Percentiles rank a stretch among this genome's conserved stretches.
These are phyloP conservation scores for Tethya wilhelma DNA, from an alignment of 37 sponge, comb jelly and placozoan species.

Conservation along the genomic window DNA sequence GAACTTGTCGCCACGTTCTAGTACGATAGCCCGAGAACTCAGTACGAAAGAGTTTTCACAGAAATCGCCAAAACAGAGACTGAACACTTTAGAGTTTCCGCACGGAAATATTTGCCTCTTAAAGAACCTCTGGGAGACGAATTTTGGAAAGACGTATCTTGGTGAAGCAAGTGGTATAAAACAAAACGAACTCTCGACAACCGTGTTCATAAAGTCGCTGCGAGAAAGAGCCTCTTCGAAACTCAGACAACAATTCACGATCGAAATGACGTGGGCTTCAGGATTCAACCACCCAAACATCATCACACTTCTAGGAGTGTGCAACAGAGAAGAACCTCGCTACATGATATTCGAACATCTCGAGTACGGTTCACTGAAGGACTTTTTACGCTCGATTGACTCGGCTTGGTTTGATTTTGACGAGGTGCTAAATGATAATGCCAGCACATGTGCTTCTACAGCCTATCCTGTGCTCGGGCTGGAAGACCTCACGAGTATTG, in stretches of 20 bases:
- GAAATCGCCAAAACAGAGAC: conserved; percentile 46
- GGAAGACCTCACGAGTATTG: conserved; percentile 44
- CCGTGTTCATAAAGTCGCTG: conserved; percentile 60
- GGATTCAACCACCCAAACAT: conserved; percentile 66
- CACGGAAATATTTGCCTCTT: conserved; percentile 51
- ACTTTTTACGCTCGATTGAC: conserved; percentile 59
- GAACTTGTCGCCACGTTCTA: conserved; percentile 15
- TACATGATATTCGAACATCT: conserved; percentile 79
- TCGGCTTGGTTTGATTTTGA: conserved; percentile 55
- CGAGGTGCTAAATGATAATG: conserved; percentile 12
- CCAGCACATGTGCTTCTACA: conserved; percentile 2
- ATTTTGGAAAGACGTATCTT: conserved; percentile 45
- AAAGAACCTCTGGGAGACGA: conserved; percentile 57
- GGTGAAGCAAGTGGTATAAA: conserved; percentile 62
- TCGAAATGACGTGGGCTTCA: conserved; percentile 51
- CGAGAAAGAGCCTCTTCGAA: conserved; percentile 27
- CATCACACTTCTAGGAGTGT: conserved; percentile 57
- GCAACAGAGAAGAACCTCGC: conserved; percentile 52
- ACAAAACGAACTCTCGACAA: conserved; percentile 40
- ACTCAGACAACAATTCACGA: conserved; percentile 47
- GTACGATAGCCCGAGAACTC: conserved; percentile 7
- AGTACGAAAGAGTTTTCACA: conserved; percentile 1
- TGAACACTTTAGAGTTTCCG: conserved; percentile 54
- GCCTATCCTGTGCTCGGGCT: conserved; percentile 32
- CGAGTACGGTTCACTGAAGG: conserved; percentile 68